These are phyloP conservation scores for Graphium colonna DNA, from an alignment of 2,888 invertebrate genomes.

Conservation along the genomic window DNA sequence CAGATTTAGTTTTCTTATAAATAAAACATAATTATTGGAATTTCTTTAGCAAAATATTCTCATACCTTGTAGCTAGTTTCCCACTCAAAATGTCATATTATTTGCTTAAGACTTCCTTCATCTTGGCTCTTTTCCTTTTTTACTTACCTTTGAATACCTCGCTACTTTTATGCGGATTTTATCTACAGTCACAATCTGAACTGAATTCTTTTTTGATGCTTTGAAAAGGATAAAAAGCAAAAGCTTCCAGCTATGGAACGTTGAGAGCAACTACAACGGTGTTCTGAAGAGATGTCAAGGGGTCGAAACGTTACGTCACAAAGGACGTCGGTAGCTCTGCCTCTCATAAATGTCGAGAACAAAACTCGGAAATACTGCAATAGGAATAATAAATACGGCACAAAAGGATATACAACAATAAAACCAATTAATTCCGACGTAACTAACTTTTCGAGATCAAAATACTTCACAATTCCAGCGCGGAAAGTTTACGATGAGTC, in stretches of 20 bases:
- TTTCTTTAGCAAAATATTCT: no score
- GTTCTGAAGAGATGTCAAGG: constrained; percentile 3
- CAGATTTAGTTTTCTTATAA: no score
- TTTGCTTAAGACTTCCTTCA: no score
- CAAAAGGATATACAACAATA: background rate
- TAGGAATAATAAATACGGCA: background rate
- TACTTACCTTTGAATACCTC: no score
- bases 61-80: no score
- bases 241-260: constrained; percentile 12
- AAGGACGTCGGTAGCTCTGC: constrained; percentile 1
- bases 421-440: no score
- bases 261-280: background rate
- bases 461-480: no score
- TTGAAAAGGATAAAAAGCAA: constrained; percentile 16
- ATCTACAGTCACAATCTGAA: constrained; percentile 17
- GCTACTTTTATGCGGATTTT: constrained; percentile 9
- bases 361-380: background rate
- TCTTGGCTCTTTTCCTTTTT: no score
- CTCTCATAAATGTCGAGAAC: constrained; percentile 2
- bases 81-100: background rate
- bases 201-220: constrained; percentile 8
- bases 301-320: constrained; percentile 6
- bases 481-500: no score
- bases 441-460: no score
- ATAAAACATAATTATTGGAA: no score